Evolutionary conservation across 2,113 vertebrate genomes (phyloP).

Genomic region (Sterna hirundo): DNA sequence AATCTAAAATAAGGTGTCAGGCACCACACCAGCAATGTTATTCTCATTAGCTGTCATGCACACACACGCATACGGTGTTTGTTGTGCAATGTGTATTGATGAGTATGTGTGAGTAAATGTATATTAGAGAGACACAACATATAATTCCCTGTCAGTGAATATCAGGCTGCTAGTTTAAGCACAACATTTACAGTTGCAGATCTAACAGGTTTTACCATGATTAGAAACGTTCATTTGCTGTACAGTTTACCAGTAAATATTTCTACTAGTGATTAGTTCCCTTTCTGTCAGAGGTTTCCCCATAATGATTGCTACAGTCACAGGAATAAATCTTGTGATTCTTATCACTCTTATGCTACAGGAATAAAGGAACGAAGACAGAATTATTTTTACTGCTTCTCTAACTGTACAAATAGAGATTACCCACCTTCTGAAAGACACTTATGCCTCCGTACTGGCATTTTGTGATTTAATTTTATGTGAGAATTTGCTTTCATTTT

Average conservation of each 20-base stretch:
- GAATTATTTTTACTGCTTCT: not conserved
- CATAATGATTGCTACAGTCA: not conserved
- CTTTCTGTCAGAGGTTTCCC: not conserved
- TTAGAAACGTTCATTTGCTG: not conserved
- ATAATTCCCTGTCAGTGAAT: not conserved
- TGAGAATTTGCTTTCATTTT: not conserved
- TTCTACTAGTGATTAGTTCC: not conserved
- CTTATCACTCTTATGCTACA: not conserved
- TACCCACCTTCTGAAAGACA: not conserved
- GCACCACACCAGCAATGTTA: not conserved
- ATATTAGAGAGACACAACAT: not conserved
- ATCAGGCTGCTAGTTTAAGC: not conserved
- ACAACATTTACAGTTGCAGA: not conserved
- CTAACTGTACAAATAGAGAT: not conserved
- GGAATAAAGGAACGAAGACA: not conserved
- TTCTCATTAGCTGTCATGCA: not conserved
- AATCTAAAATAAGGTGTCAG: not conserved
- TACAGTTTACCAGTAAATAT: not conserved
- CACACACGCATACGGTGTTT: not conserved
- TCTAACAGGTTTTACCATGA: not conserved
- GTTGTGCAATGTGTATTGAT: not conserved
- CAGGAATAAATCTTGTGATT: not conserved
- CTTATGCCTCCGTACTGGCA: not conserved
- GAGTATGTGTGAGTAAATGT: not conserved
- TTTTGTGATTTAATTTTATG: not conserved